Evolutionary conservation across 2,888 invertebrate genomes (phyloP), one percentile per base, ranked within the genome.

Genomic region (Geophilus truncorum): DNA sequence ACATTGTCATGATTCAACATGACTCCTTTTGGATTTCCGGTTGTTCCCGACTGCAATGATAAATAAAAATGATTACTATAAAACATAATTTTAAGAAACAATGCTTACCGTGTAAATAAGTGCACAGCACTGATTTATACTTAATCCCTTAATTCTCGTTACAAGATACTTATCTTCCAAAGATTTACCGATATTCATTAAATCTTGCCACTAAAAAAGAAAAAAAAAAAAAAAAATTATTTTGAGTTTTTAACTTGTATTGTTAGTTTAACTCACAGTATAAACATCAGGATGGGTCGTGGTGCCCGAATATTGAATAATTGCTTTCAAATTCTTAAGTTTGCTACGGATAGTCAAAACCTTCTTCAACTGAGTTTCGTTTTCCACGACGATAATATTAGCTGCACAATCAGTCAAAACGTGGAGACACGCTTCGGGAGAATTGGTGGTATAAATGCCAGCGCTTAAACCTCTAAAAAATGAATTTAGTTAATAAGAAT

Each of bases 361-460:
- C 82, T 87, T 87, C 83, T 86, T 84, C 81, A 87, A 83, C 82
- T 87, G 86, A 21, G 75, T 79, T 80, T 85, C 84, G 81, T 87
- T 86, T 82, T 97, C 95, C 0, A 96, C 95, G 0, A 94, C 92
- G 83, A 94, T 92, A 84, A 97, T 93, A 87, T 95, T 94, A n/a
- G 95, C 93, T 80, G 90, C 88, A 79, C 94, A 93, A 82, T 91
- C 91, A 57, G 90, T 87, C 15, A 94, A 90, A 84, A 94, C 93
- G 87, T 94, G 92, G 84, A 90, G 90, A 86, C 95, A 95, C 0
- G 96, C 93, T 82, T 96, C 95, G 0, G 94, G 89, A 0, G 93
- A 92, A 88, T 96, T 97, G 79, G 96, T 97, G 5, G 95, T 94
- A 88, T 97, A 97, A 85, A 97, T 93, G 82, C 97, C 96, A 77